Conservation (phyloP, 2,888 invertebrate species). For the Drosophila austrosaltans region DNA sequence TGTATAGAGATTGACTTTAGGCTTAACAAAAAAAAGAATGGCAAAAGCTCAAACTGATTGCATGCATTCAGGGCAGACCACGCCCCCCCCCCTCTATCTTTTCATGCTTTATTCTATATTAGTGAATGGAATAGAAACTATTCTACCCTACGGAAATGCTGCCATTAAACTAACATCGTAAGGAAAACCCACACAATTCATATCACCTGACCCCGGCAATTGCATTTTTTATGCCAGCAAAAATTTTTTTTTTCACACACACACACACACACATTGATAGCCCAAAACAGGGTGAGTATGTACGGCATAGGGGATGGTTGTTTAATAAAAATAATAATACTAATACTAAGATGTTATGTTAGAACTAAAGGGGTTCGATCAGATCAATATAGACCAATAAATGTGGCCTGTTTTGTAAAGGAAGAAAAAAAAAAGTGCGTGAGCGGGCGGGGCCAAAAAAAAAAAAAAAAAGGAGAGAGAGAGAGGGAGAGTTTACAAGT, state of each 20-base stretch:
- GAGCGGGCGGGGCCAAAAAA: conserved; percentile 55
- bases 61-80: conserved; percentile 11
- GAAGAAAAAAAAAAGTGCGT: conserved; percentile 29
- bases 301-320: conserved; percentile 73
- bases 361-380: conserved; percentile 54
- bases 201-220: background rate
- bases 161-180: conserved; percentile 41
- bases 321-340: conserved; percentile 70
- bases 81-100: background rate
- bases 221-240: conserved; percentile 25
- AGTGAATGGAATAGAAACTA: conserved; percentile 42
- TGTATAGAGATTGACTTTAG: background rate
- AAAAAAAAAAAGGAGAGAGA: too few relatives aligned
- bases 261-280: conserved; percentile 44
- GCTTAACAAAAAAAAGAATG: background rate
- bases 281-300: conserved; percentile 28
- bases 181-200: conserved; percentile 43
- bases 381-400: conserved; percentile 75
- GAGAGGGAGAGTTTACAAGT: conserved; percentile 71
- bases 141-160: conserved; percentile 42
- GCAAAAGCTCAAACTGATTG: conserved; percentile 14
- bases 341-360: conserved; percentile 36
- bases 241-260: conserved; percentile 22
- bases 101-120: background rate
- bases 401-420: conserved; percentile 5